phyloP scores from a whole-genome alignment of 1,140 invertebrate species.

The Drosophila fuyamai region DNA sequence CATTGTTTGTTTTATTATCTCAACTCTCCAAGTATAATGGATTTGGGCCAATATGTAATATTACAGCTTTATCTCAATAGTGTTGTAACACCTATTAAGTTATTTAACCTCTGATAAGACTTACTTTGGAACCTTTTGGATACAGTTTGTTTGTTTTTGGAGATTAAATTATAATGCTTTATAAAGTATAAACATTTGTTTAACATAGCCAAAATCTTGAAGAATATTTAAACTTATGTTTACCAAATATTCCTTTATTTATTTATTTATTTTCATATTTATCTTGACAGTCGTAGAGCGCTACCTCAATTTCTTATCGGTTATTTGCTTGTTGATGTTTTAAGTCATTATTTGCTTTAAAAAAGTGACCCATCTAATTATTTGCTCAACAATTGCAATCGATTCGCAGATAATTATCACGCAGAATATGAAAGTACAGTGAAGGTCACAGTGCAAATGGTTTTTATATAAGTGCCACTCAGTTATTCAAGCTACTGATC shows the following conservation, averaged over 20 bases:
- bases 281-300: neutral
- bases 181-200: no score
- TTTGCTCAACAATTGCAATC: slow-evolving; percentile 14
- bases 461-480: slow-evolving; percentile 28
- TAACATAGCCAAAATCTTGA: no score
- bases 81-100: neutral
- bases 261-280: neutral
- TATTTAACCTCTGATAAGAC: neutral
- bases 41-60: no score
- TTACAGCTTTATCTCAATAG: no score
- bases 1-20: no score
- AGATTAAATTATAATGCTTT: no score
- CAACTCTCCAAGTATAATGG: no score
- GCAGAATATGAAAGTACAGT: neutral
- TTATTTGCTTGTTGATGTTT: slow-evolving; percentile 18
- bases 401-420: neutral
- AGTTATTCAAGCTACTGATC: slow-evolving; percentile 26
- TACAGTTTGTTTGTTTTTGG: neutral
- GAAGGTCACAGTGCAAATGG: slow-evolving; percentile 6
- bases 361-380: slow-evolving; percentile 12
- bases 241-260: neutral
- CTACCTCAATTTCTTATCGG: neutral
- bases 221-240: neutral
- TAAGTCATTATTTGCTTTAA: slow-evolving; percentile 21
- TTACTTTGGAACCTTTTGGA: neutral